Percentiles rank a stretch among this genome's conserved stretches.
phyloP scores from a whole-genome alignment of 2,888 invertebrate species.

The Papilio demoleus region DNA sequence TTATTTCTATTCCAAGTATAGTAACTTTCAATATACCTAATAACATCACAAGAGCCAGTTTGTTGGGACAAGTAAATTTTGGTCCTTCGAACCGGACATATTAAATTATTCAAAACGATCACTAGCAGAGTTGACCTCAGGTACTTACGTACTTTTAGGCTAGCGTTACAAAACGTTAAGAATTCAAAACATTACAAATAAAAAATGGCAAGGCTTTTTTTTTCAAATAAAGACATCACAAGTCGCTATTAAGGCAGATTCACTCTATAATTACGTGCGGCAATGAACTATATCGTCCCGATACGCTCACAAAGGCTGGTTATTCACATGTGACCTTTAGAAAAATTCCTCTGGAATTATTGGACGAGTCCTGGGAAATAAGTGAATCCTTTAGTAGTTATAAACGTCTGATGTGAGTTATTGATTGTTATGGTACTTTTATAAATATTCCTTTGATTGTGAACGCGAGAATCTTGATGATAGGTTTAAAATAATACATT shows the following conservation, averaged over 20 bases:
- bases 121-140: too few relatives aligned
- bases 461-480: neutral
- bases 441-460: neutral
- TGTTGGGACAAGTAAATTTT: too few relatives aligned
- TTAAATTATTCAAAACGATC: too few relatives aligned
- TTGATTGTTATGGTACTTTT: constrained; percentile 10
- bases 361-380: constrained; percentile 41
- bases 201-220: too few relatives aligned
- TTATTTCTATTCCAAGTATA: neutral
- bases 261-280: constrained; percentile 68
- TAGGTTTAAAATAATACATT: neutral
- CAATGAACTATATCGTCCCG: constrained; percentile 64
- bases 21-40: neutral
- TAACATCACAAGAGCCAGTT: too few relatives aligned
- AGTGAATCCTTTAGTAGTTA: constrained; percentile 10
- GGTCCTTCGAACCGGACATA: too few relatives aligned
- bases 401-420: constrained; percentile 16
- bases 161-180: too few relatives aligned
- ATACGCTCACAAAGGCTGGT: constrained; percentile 64
- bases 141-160: too few relatives aligned
- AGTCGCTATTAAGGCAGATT: constrained; percentile 57
- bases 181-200: too few relatives aligned
- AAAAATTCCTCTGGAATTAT: constrained; percentile 61
- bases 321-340: constrained; percentile 79
- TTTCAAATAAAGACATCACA: constrained; percentile 1